Evolutionary conservation across 2,113 vertebrate genomes (phyloP), one percentile per base, ranked within the genome.

Genomic region (Hydrochoerus hydrochaeris): DNA sequence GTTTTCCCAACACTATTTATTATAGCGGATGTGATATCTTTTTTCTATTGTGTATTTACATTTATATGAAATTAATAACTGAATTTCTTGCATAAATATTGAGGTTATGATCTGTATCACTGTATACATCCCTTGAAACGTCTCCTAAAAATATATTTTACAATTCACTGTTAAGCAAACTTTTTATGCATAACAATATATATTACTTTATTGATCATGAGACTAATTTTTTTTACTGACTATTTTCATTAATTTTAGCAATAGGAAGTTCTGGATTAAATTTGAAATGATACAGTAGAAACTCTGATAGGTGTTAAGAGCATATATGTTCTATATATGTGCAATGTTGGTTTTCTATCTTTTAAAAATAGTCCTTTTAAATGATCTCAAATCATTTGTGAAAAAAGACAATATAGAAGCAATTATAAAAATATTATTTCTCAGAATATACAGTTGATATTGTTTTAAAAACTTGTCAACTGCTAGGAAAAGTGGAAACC

Each of bases 161-260:
- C 32, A 71, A 24, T 89, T 95, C 11, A 62, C 3, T 62, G 9
- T n/a, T 75, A 94, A 91, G 7, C 52, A 82, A 94, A 80, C 26
- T 58, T 85, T 87, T 87, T 24, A 63, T 93, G 28, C 95, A 19
- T 65, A 69, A 69, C 0, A 75, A 58, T 49, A 85, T 46, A 19
- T 90, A 44, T 6, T 44, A 84, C 13, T 57, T 83, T 81, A 62
- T 85, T 96, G 87, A 86, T 87, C 90, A 90, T 57, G 24, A 96
- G 41, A 62, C 14, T 8, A 7, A 46, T 49, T 16, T 57, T 69
- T 69, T 90, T 78, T 69, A 60, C 52, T 88, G 52, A 49, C 32
- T 63, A 88, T 62, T 93, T 92, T 3, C 30, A 32, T 77, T 85
- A 77, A 49, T 69, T 58, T 92, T 63, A 13, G 38, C 20, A 93